Conservation (phyloP, 1,140 invertebrate genomes). For the Sarcophaga bullata region DNA sequence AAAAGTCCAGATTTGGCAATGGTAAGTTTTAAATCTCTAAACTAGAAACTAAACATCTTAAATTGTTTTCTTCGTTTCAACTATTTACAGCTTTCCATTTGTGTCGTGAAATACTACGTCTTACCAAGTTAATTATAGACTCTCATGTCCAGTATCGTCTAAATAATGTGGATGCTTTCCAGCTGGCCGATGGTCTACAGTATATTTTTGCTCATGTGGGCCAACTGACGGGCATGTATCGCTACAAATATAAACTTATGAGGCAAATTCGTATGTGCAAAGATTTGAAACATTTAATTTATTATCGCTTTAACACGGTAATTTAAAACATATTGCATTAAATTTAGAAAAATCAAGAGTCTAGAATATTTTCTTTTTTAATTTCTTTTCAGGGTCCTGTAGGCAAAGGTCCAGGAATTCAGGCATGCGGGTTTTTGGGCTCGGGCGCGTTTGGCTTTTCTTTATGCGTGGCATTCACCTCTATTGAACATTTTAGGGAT, state of each 20-base stretch:
- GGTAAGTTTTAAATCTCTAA: conserved; percentile 68
- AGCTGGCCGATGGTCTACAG: conserved; percentile 98
- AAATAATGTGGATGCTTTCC: conserved; percentile 99
- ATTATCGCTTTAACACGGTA: conserved; percentile 99
- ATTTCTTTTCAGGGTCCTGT: conserved; percentile 81
- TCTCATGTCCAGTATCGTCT: conserved; percentile 99
- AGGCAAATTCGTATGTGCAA: conserved; percentile 99
- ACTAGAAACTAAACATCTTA: not conserved
- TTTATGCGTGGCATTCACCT: conserved; percentile 98
- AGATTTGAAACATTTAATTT: conserved; percentile 98
- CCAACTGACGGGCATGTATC: conserved; percentile 99
- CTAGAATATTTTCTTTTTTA: conserved; percentile 40
- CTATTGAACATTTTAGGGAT: conserved; percentile 94
- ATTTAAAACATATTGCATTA: conserved; percentile 60
- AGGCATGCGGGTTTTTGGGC: conserved; percentile 99
- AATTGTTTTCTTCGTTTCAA: not conserved
- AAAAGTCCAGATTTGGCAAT: conserved; percentile 99
- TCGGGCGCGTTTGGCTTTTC: conserved; percentile 99
- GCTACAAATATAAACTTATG: conserved; percentile 99
- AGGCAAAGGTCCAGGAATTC: conserved; percentile 99
- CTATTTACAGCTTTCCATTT: conserved; percentile 89
- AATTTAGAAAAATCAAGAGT: conserved; percentile 19
- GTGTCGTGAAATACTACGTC: conserved; percentile 95
- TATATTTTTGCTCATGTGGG: conserved; percentile 99
- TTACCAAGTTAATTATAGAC: conserved; percentile 98